Base-by-base conservation (phyloP, 1,140 invertebrate species). In the Holotrichia oblita region DNA sequence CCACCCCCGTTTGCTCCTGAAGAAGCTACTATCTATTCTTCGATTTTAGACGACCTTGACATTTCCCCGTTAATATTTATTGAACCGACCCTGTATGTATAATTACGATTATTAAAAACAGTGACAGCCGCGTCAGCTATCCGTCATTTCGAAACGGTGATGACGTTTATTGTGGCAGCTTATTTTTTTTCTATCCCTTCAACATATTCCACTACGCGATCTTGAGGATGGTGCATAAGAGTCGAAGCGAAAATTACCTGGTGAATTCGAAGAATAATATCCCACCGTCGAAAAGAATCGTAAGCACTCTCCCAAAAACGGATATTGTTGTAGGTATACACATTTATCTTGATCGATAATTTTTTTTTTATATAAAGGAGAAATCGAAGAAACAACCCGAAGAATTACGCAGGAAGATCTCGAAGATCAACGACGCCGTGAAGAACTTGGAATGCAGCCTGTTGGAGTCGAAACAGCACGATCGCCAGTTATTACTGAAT, bases 361-460 rank as follows among this genome's bases (percentile, higher is more conserved):
- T 73, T 8, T 14, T 0, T 1, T 24, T 48, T 20, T 20, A 40
- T 42, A 8, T 2, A 14, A 7, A 76, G 74, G 41, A 76, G 22
- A 76, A 76, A 55, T 2, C 20, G 61, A 22, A 74, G 10, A 34
- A 55, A 59, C 20, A 17, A 22, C 4, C n/a, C 74, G 42, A 55
- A 24, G n/a, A 55, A 8, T 17, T 76, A 9, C 17, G 20, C 10
- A 44, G 20, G 24, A 40, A 59, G 7, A 48, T 76, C 14, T 22
- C 22, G 14, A 55, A 76, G 27, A 27, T 76, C n/a, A n/a, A 55
- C 27, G 10, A 8, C 4, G 42, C 24, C 40, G 42, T 78, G 12
- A 69, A 72, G 34, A 75, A 48, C 61, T 69, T 80, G 22, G 79
- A 78, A 20, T n/a, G 14, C 20, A 80, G 74, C 44, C 22, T 34